Base-by-base conservation (phyloP, 2,888 invertebrate genomes). In the Dicycla oo region DNA sequence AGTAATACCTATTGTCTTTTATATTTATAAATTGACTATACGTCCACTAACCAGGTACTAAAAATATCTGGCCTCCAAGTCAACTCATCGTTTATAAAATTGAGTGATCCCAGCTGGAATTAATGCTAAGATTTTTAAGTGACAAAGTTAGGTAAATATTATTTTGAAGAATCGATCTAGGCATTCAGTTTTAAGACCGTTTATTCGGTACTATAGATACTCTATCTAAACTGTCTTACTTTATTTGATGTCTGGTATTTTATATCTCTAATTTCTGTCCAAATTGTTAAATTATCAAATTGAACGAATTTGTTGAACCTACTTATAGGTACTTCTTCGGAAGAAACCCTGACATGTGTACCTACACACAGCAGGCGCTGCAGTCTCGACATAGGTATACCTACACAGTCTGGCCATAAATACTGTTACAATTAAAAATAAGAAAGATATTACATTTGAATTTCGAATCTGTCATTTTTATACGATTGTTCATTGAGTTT, bases 1-100 rank as follows among this genome's bases (percentile, higher is more conserved):
- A 62, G 62, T 76, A 72, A 68, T 73, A 75, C 51, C 62, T 73
- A 81, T 87, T 84, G 83, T 83, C 20, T 73, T 72, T 57, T 78
- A 40, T 73, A 71, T 62, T 15, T 63, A 62, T 58, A 66, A 66
- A 58, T 53, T 64, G 73, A 38, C 26, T 45, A 57, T 60, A 69
- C 64, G 63, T 73, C 64, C 7, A 45, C 51, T 60, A n/a, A n/a
- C n/a, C n/a, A n/a, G n/a, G n/a, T n/a, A 53, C 82, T 74, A 80
- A 76, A 84, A 84, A 76, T 81, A 81, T 76, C 69, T 72, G 57
- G 26, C 69, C 18, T 69, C 30, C 38, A 60, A 66, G 40, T 67
- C 69, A 47, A 68, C 67, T 65, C 68, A 62, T 54, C n/a, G 34
- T 23, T 53, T n/a, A n/a, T n/a, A n/a, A n/a, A 67, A 49, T 58